Evolutionary conservation across 2,888 invertebrate species (phyloP), one percentile per base, ranked within the genome.

Genomic region (Sinopyrophorus schimmeli): DNA sequence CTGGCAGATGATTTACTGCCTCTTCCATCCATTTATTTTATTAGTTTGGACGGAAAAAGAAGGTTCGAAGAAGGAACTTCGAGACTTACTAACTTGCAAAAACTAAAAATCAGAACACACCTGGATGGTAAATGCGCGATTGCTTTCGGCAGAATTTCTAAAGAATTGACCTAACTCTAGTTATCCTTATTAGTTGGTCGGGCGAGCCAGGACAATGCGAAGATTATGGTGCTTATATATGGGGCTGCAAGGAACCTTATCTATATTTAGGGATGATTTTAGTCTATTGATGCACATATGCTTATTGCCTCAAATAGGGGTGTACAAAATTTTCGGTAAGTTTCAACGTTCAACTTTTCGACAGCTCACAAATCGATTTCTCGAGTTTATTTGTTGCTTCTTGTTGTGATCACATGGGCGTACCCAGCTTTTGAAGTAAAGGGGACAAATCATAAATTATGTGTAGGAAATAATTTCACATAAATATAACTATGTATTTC

Each of bases 161-260:
- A 70, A 70, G 71, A 71, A 70, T 69, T 72, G 72, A 72, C 72
- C 71, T 72, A 72, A 72, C 72, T 72, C 69, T 68, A 70, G 72
- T 72, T 70, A 72, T 72, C 71, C 72, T 72, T 67, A 72, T 73
- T 73, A 71, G 69, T 58, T 68, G 72, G 66, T 67, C 65, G 69
- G 67, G 53, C 65, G 70, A 57, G 40, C 59, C 62, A 34, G 63
- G 55, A 71, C 66, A 71, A 71, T 58, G 41, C 30, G 58, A 61
- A 60, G 63, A 66, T 65, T 62, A 61, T 67, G 56, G 67, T 62
- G 62, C 65, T 62, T 57, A 56, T 56, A 52, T 49, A 55, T 51
- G 47, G 57, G 54, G 54, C 32, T 30, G 47, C 47, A 55, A 54
- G 58, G 57, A 59, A 60, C 50, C 52, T 58, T 57, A 58, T 63